Evolutionary conservation across 2,113 vertebrate genomes (phyloP).

Genomic region (Leptosomus discolor): DNA sequence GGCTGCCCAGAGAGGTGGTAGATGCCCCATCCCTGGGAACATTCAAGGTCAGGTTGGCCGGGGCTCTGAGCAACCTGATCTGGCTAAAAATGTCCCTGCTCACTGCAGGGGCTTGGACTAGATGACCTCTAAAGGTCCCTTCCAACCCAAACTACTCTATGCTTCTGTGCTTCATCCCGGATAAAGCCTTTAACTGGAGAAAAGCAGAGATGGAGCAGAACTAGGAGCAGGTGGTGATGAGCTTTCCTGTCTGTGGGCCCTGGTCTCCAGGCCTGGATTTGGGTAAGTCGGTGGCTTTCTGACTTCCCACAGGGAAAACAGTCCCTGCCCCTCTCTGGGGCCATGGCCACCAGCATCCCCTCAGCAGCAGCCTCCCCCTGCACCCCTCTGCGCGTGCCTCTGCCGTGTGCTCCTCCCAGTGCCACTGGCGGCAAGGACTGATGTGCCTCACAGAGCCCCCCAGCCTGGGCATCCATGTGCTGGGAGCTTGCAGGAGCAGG

Average conservation of each 20-base stretch:
- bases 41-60: no score
- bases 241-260: background rate
- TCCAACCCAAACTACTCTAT: no score
- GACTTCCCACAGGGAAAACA: background rate
- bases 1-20: no score
- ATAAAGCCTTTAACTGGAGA: background rate
- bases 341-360: background rate
- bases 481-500: background rate
- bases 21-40: no score
- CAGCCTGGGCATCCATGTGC: background rate
- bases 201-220: background rate
- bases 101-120: no score
- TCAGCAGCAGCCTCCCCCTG: background rate
- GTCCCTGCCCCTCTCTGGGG: accelerated
- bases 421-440: accelerated
- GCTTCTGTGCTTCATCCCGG: background rate
- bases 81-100: no score
- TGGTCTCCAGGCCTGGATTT: background rate
- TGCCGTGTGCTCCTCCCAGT: accelerated
- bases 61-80: no score
- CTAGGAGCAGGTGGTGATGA: background rate
- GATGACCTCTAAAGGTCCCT: no score
- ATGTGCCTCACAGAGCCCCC: accelerated
- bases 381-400: accelerated
- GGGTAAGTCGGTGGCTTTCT: background rate